Evolutionary conservation across 2,113 vertebrate genomes (phyloP), one percentile per base, ranked within the genome.

Genomic region (Carassius carassius): DNA sequence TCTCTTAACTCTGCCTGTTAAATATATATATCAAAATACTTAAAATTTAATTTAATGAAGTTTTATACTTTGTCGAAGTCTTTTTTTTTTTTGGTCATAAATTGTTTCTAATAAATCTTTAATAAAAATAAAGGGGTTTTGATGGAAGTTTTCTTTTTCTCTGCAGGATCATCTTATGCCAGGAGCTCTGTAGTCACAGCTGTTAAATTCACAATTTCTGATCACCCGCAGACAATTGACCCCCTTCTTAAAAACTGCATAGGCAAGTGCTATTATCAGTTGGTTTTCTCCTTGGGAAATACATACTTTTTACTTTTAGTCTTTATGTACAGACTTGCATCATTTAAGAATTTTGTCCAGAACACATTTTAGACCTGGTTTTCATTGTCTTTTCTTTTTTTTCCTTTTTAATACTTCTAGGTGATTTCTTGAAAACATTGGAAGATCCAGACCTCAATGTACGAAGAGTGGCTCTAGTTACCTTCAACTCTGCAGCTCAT

Each of bases 381-480:
- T 70, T 21, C 21, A 70, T 70, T 5, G 32, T 5, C 19, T 7
- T 23, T 7, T 14, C 8, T 29, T 65, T 32, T n/a, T n/a, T n/a
- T n/a, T n/a, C n/a, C n/a, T n/a, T 65, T 56, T 19, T n/a, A 29
- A 14, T n/a, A 44, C 21, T 85, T 88, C 11, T 90, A 99, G 98
- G 98, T 91, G 98, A 99, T 89, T 99, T 99, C 91, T 93, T 99
- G 86, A 99, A 99, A 93, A 99, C 98, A 0, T 91, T 99, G 92
- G 98, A 99, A 91, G 98, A 99, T 90, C 98, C 97, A 1, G 98
- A 99, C 94, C 95, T 99, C 90, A 99, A 99, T 84, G 98, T 99
- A 83, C 95, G 98, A 83, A 95, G 98, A 86, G 98, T 99, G 60
- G 97, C 98, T 86, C 94, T 99, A 90, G 98, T 99, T 86, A 99